Percentiles rank a stretch among this genome's conserved stretches.
Evolutionary conservation across 2,797 vertebrate genomes (phyloP).

Genomic region (Gadopsis marmoratus): DNA sequence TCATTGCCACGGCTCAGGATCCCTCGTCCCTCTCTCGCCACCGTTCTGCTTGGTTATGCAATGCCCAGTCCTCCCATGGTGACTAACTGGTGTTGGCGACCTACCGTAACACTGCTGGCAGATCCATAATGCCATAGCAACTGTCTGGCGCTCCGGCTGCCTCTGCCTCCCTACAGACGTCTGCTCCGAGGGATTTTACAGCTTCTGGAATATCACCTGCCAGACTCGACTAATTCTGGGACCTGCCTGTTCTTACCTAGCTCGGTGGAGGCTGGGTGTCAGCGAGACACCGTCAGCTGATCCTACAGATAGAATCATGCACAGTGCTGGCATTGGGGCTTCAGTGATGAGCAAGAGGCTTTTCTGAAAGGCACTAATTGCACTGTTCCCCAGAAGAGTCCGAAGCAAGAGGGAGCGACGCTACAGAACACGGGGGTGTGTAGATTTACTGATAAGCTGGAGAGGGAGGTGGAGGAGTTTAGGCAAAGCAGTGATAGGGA

Average conservation of each 20-base stretch:
- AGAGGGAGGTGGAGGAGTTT: conserved; percentile 53
- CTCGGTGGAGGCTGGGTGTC: conserved; percentile 63
- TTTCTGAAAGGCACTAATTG: conserved; percentile 61
- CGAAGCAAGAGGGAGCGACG: conserved; percentile 15
- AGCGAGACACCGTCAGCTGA: conserved; percentile 46
- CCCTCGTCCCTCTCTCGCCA: conserved; percentile 56
- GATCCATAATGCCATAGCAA: conserved; percentile 45
- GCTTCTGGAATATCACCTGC: conserved; percentile 64
- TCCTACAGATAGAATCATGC: conserved; percentile 58
- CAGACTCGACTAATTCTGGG: conserved; percentile 28
- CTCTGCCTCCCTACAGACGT: conserved; percentile 34
- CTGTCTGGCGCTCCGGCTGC: conserved; percentile 35
- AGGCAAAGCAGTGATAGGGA: conserved; percentile 38
- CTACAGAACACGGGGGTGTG: conserved; percentile 42
- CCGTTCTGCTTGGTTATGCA: conserved; percentile 85
- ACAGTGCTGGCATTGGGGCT: conserved; percentile 38
- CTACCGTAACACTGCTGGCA: conserved; percentile 65
- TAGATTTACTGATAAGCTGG: conserved; percentile 44
- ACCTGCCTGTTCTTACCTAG: conserved; percentile 51
- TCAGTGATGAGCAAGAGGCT: conserved; percentile 56
- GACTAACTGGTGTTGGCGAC: conserved; percentile 67
- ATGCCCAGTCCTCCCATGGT: conserved; percentile 79
- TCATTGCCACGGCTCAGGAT: conserved; percentile 63
- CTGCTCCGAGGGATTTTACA: conserved; percentile 58
- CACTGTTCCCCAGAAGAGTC: conserved; percentile 33